phyloP scores from a whole-genome alignment of 2,113 vertebrate species.

The Eretmochelys imbricata region DNA sequence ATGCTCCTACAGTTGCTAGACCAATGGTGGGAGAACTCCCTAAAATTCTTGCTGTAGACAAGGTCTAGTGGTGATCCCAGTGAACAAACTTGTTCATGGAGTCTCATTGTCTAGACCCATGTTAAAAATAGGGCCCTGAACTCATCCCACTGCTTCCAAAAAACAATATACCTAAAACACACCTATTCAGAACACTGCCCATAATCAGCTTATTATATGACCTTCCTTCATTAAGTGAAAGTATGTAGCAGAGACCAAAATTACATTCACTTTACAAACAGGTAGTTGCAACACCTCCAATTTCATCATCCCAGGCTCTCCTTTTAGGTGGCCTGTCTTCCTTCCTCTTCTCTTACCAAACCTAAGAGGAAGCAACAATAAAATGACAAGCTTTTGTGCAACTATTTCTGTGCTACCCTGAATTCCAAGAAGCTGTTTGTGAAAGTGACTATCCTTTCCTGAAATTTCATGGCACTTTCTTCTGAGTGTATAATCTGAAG shows the following conservation, averaged over 20 bases:
- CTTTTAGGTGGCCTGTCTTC: neutral
- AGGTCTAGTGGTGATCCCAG: neutral
- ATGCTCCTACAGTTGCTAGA: neutral
- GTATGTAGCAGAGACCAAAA: neutral
- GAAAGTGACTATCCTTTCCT: neutral
- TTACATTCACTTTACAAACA: rapidly evolving
- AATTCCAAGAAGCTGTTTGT: neutral
- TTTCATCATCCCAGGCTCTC: conserved; percentile 28
- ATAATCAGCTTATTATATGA: neutral
- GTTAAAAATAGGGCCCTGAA: neutral
- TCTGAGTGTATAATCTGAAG: rapidly evolving
- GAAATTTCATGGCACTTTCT: neutral
- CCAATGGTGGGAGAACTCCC: rapidly evolving
- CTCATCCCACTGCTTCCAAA: neutral
- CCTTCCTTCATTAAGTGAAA: neutral
- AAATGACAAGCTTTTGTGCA: neutral
- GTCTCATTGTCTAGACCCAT: neutral
- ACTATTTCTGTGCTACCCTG: neutral
- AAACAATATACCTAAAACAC: neutral
- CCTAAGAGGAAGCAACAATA: neutral
- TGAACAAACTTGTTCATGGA: neutral
- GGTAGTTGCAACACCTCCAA: conserved; percentile 7
- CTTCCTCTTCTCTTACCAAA: neutral
- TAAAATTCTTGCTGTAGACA: neutral
- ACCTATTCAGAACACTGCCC: neutral